phyloP scores from a whole-genome alignment of 2,797 vertebrate species.

The Parambassis ranga region DNA sequence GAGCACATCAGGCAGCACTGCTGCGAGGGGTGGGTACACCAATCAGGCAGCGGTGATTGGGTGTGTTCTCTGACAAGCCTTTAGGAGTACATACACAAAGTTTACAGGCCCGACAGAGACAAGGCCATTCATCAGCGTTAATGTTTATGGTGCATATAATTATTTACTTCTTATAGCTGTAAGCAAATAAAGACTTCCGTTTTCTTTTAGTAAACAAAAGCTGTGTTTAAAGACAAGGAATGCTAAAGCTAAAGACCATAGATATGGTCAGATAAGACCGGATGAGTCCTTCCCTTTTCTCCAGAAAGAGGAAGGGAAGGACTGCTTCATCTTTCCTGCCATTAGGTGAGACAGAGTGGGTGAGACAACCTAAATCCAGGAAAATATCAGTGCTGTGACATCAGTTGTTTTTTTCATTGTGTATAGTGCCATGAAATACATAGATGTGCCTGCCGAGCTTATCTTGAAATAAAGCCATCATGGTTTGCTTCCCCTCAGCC shows the following conservation, averaged over 20 bases:
- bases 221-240: slow-evolving; percentile 40
- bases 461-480: too few relatives aligned
- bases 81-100: not conserved
- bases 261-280: not conserved
- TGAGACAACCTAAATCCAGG: too few relatives aligned
- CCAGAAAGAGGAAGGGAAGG: slow-evolving; percentile 26
- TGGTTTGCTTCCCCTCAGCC: too few relatives aligned
- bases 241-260: not conserved
- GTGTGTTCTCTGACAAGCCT: not conserved
- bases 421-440: too few relatives aligned
- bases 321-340: slow-evolving; percentile 4
- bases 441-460: too few relatives aligned
- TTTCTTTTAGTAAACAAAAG: slow-evolving; percentile 32
- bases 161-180: slow-evolving; percentile 28
- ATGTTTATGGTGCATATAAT: slow-evolving; percentile 1
- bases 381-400: too few relatives aligned
- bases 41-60: not conserved
- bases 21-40: not conserved
- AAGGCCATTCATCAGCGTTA: not conserved
- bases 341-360: not conserved
- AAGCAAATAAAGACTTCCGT: not conserved
- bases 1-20: not conserved
- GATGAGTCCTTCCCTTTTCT: too few relatives aligned
- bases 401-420: too few relatives aligned
- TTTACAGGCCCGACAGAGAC: not conserved